These are phyloP conservation scores for Heliconius cydno DNA, from an alignment of 2,888 invertebrate genomes.

Conservation along the genomic window DNA sequence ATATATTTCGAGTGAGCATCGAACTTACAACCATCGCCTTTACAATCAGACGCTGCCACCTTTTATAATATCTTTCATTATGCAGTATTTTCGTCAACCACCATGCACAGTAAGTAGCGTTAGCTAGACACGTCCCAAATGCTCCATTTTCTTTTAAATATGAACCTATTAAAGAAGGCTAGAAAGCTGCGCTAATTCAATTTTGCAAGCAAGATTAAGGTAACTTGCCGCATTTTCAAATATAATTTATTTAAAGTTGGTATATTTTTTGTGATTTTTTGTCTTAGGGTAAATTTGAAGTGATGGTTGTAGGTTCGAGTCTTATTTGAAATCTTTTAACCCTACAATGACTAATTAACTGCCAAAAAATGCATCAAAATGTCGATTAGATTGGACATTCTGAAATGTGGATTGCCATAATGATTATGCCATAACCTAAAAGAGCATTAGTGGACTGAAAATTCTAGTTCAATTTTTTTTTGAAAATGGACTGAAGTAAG, in stretches of 20 bases:
- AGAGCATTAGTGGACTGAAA: too few species aligned
- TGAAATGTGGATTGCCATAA: too few species aligned
- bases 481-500: too few species aligned
- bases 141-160: slow-evolving; percentile 28
- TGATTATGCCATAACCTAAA: too few species aligned
- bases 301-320: not conserved
- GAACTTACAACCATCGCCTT: too few species aligned
- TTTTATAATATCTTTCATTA: too few species aligned
- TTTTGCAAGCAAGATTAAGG: slow-evolving; percentile 22
- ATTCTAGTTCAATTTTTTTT: too few species aligned
- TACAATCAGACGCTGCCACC: too few species aligned
- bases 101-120: not conserved
- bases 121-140: slow-evolving; percentile 12
- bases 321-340: not conserved
- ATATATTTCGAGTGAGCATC: too few species aligned
- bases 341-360: too few species aligned
- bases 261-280: not conserved
- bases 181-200: slow-evolving; percentile 30
- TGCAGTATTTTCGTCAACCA: slow-evolving; percentile 2
- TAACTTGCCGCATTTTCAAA: slow-evolving; percentile 15
- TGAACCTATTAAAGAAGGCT: slow-evolving; percentile 24
- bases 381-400: too few species aligned
- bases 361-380: too few species aligned
- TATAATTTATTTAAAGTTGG: not conserved
- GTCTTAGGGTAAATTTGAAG: not conserved